Percentiles rank a stretch among this genome's conserved stretches.
phyloP scores from a whole-genome alignment of 2,888 invertebrate genomes.

The Leistus spinibarbis region DNA sequence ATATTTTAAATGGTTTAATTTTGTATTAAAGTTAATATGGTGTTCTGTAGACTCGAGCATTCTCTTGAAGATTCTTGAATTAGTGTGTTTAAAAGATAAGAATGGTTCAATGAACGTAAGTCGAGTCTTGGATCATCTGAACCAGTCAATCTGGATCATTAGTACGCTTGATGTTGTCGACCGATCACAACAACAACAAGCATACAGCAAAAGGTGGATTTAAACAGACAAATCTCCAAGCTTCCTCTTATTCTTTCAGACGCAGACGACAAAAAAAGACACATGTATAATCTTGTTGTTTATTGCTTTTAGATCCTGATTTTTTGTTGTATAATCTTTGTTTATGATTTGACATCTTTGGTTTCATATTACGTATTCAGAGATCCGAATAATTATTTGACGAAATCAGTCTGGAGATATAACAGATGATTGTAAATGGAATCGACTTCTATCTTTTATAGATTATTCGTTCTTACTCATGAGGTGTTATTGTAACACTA shows the following conservation, averaged over 20 bases:
- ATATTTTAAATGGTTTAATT: no score
- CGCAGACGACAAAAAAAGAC: not conserved
- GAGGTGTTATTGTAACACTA: no score
- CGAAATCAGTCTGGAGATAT: no score
- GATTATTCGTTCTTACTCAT: no score
- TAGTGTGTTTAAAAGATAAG: not conserved
- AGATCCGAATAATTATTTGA: not conserved
- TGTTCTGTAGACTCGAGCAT: no score
- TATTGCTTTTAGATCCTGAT: not conserved
- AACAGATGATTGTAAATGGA: no score
- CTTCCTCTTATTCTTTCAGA: not conserved
- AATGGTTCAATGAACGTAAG: not conserved
- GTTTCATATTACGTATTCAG: not conserved
- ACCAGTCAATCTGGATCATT: conserved; percentile 37
- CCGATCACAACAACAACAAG: conserved; percentile 4
- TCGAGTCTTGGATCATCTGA: not conserved
- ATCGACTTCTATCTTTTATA: no score
- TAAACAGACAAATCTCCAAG: conserved; percentile 19
- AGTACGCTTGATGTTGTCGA: conserved; percentile 29
- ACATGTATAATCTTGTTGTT: not conserved
- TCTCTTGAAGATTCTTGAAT: no score
- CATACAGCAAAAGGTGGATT: conserved; percentile 18
- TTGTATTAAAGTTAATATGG: no score
- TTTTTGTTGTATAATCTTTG: not conserved
- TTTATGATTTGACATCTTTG: not conserved